Base-by-base conservation (phyloP, 1,140 invertebrate genomes). In the Cotesia typhae region DNA sequence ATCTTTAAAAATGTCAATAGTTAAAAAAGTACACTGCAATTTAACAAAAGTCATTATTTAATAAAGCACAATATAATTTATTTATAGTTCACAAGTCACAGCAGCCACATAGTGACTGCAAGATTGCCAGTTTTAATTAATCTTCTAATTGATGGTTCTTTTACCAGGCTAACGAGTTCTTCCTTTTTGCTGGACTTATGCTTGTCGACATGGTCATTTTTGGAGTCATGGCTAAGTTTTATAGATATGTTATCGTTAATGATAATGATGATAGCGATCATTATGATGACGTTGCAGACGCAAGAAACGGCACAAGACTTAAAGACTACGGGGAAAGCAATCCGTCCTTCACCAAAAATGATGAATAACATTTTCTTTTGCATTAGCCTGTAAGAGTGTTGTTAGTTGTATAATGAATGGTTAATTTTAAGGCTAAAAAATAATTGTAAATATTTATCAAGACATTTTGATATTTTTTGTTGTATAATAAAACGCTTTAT, bases 101-200 rank as follows among this genome's bases (percentile, higher is more conserved):
- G 14, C 14, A 14, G 14, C 14, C 14, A 14, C 14, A 14, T 14
- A 14, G 14, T 14, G 14, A 14, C 14, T 14, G 14, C 14, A 14
- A 14, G 14, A 14, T 14, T 14, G 14, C 14, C 0, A 14, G 14
- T 14, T 28, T 28, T 28, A 28, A 28, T 28, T 28, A 28, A 28
- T 28, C 28, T 28, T 28, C 28, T 28, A 3, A 28, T 28, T 14
- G 17, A 14, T 55, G 12, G n/a, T 65, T 65, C 80, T 75, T 80
- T 79, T 90, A 90, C 67, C 87, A 96, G 94, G 90, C 92, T 28
- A 89, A 89, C 36, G 95, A 97, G 82, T 96, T 97, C 83, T 93
- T 96, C 86, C 84, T 98, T 0, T 98, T 96, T 84, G 93, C 95
- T 57, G 92, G 88, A 1, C 84, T 98, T 1, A 97, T 98, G 95